Conservation (phyloP, 2,113 vertebrate genomes). For the Calypte anna region DNA sequence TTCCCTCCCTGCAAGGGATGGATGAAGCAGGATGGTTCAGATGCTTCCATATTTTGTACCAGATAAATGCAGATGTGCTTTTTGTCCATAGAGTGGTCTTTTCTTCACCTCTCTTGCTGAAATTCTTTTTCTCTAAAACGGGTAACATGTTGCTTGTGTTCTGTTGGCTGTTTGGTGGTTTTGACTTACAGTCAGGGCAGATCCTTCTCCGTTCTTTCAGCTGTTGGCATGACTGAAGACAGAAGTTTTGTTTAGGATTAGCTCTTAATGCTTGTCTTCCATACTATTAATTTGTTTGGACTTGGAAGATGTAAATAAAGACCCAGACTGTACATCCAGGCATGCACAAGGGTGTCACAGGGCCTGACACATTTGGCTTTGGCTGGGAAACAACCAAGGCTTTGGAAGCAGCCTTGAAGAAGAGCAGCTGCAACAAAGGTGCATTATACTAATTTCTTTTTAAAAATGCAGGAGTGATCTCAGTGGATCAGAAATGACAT, state of each 20-base stretch:
- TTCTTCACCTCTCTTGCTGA: not conserved
- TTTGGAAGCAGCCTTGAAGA: slow-evolving; percentile 1
- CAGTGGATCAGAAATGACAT: not conserved
- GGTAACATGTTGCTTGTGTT: not conserved
- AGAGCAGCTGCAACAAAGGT: not conserved
- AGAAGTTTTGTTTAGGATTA: not conserved
- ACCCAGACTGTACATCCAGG: not conserved
- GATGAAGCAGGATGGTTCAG: not conserved
- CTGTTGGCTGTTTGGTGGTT: not conserved
- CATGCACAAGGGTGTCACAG: not conserved
- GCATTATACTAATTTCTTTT: not conserved
- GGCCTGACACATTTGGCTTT: not conserved
- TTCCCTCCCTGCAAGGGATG: not conserved
- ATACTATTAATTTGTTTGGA: not conserved
- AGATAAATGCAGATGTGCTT: not conserved
- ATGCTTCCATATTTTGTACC: not conserved
- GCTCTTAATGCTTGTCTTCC: not conserved
- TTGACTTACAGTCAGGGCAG: not conserved
- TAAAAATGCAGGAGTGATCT: not conserved
- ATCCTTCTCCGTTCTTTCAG: not conserved
- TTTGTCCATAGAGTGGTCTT: not conserved
- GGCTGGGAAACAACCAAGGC: not conserved
- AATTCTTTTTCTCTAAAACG: not conserved
- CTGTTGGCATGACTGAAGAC: not conserved
- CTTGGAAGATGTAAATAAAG: slow-evolving; percentile 1